Evolutionary conservation across 2,888 invertebrate genomes (phyloP), one percentile per base, ranked within the genome.

Genomic region (Eulithis testata): DNA sequence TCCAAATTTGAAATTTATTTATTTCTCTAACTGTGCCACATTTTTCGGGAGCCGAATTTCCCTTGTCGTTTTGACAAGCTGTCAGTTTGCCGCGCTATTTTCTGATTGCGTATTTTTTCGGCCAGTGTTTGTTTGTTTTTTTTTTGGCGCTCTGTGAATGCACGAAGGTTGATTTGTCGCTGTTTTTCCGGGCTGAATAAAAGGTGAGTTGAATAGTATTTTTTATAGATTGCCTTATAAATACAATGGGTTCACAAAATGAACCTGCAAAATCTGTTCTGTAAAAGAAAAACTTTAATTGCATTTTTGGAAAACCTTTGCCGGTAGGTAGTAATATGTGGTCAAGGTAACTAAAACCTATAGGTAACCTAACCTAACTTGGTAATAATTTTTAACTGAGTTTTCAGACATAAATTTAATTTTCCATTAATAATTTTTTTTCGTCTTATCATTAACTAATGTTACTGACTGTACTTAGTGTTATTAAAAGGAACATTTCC

Each of bases 11-110:
- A 71, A 71, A 69, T 68, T 65, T 58, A 68, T 71, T 70, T 69
- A 58, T 68, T 64, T 63, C 64, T 65, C 66, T 68, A 70, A 65
- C 62, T 60, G 54, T 62, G 49, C 68, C 60, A 43, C 60, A 63
- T 43, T 50, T 63, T 68, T 69, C 55, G 54, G 67, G 68, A 65
- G 69, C 59, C 49, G 62, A 65, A 72, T 66, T 67, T 64, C 68
- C 74, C 73, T 69, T 71, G 71, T 69, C 74, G 71, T 67, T 79
- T 76, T 80, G 76, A 76, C 73, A 76, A 72, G 70, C 82, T 82
- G 83, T 81, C 83, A 84, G 77, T 79, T 83, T 78, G 75, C 73
- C 79, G 81, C 82, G 82, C 79, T 76, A 79, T 79, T 81, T 71
- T 70, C 74, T 70, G 69, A 67, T 79, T 77, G 81, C 79, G 77